A percentile compares a stretch with the other conserved stretches of the same genome.
These are phyloP conservation scores for Nannospalax galili DNA, from an alignment of 2,113 vertebrate genomes.

Conservation along the genomic window DNA sequence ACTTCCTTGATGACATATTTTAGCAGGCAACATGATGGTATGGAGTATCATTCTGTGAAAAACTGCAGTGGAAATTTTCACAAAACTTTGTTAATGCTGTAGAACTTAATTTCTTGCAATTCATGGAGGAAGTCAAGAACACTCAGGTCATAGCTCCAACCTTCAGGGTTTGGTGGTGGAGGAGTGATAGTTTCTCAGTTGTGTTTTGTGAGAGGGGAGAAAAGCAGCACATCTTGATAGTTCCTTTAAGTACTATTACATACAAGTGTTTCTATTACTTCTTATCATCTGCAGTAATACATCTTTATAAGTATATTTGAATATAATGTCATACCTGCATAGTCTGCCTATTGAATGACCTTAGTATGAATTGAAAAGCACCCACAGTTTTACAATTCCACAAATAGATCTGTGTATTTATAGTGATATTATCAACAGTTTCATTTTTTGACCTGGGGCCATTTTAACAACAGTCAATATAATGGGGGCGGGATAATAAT, in stretches of 20 bases:
- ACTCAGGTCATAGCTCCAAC: background rate
- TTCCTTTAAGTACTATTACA: constrained; percentile 71
- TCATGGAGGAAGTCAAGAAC: background rate
- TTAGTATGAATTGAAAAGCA: constrained; percentile 78
- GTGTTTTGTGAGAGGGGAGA: background rate
- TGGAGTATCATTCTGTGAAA: background rate
- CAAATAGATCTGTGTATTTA: constrained; percentile 77
- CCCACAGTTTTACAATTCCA: constrained; percentile 67
- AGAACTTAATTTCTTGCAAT: background rate
- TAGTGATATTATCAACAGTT: constrained; percentile 54
- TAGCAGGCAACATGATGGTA: background rate
- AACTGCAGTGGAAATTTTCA: background rate
- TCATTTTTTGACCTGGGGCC: constrained; percentile 69
- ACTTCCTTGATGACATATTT: background rate
- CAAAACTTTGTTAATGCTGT: accelerated
- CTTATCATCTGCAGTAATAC: constrained; percentile 71
- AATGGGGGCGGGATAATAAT: background rate
- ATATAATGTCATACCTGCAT: constrained; percentile 69
- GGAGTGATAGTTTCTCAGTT: constrained; percentile 6
- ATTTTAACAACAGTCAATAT: constrained; percentile 63
- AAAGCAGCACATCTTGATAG: constrained; percentile 49
- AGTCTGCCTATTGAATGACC: constrained; percentile 78
- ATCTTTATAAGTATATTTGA: constrained; percentile 81
- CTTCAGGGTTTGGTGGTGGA: constrained; percentile 24
- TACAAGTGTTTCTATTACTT: constrained; percentile 76